Conservation (phyloP, 2,113 vertebrate species). For the Archocentrus centrarchus region DNA sequence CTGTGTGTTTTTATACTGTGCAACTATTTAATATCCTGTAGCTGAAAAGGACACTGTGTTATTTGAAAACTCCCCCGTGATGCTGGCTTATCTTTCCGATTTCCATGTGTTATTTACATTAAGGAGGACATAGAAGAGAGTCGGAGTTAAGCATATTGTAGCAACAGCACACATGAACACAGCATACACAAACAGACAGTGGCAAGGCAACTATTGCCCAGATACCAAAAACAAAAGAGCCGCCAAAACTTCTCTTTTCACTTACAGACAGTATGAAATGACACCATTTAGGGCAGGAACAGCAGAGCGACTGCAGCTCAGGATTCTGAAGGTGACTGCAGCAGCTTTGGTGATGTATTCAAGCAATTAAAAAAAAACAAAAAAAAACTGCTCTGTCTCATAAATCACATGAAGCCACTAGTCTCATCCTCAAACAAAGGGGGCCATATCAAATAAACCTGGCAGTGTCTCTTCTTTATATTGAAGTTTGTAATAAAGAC, state of each 20-base stretch:
- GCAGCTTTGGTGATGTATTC: conserved; percentile 24
- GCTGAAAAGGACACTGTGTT: not conserved
- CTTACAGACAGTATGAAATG: conserved; percentile 23
- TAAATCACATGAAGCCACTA: conserved; percentile 23
- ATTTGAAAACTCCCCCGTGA: conserved; percentile 3
- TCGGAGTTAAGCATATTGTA: not conserved
- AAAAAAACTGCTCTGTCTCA: not conserved
- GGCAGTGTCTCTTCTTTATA: not conserved
- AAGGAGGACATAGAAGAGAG: conserved; percentile 18
- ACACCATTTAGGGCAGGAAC: not conserved
- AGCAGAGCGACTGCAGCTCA: not conserved
- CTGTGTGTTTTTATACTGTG: not conserved
- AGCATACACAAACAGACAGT: conserved; percentile 17
- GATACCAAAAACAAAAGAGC: conserved; percentile 51
- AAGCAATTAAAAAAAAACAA: not conserved
- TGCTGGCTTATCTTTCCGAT: conserved; percentile 31
- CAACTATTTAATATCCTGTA: not conserved
- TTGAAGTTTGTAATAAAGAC: not conserved
- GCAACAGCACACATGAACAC: conserved; percentile 22
- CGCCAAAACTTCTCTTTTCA: conserved; percentile 13
- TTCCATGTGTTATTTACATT: conserved; percentile 32
- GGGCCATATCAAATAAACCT: not conserved
- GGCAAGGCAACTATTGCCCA: conserved; percentile 19
- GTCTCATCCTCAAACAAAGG: not conserved
- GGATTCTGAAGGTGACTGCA: conserved; percentile 36